Evolutionary conservation across 2,113 vertebrate species (phyloP), one percentile per base, ranked within the genome.

Genomic region (Falco punctatus): DNA sequence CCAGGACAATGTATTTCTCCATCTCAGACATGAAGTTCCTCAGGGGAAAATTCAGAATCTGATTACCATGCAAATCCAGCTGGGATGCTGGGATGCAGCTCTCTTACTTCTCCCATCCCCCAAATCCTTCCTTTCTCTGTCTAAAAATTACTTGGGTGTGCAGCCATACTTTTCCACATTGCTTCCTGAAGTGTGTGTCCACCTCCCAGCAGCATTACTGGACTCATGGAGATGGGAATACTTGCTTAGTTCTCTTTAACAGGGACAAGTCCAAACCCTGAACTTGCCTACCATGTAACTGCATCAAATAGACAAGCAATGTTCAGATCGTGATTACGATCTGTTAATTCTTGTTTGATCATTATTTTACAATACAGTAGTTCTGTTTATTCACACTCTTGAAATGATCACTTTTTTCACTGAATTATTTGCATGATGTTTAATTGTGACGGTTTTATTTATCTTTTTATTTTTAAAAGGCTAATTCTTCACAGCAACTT

Each of bases 31-130:
- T 11, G 13, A 86, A 91, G 44, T 23, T 86, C 61, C 83, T 94
- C 40, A 24, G 72, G 88, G 94, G 57, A 67, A 86, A 91, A 74
- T 88, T 40, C 61, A 75, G 72, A 78, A 81, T 78, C 59, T 69
- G 59, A 95, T 92, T 94, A 91, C 40, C 52, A 61, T 54, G 69
- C 57, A 96, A 94, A 95, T 86, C 57, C 58, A 71, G 24, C n/a
- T 88, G 49, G 42, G 54, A 66, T 58, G 44, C 23, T 59, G 52
- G 40, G 57, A 44, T 78, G 35, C 19, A 61, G 42, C 15, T 64
- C n/a, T 54, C 52, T 83, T 35, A 58, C 14, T 86, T 90, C 38
- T 21, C 33, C 48, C 44, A 81, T 19, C 30, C 54, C 49, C 19
- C 19, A 61, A 61, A 4, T 32, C 81, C 51, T 86, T 94, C 48